Evolutionary conservation across 2,113 vertebrate species (phyloP), one percentile per base, ranked within the genome.

Genomic region (Aix galericulata): DNA sequence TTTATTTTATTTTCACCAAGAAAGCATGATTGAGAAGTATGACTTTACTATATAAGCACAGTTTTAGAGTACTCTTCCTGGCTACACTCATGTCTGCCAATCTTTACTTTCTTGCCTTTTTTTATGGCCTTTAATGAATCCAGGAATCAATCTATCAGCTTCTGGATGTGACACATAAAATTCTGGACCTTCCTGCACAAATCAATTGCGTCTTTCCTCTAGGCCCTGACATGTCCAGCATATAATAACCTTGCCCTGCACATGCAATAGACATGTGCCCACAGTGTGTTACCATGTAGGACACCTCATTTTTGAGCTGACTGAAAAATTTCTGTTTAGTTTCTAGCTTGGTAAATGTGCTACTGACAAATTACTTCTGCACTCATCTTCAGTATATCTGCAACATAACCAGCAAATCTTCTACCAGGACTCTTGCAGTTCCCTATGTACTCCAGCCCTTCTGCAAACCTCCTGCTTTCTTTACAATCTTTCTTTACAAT

Each of bases 61-160:
- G 11, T 67, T 92, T 22, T 38, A 79, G 27, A 74, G 5, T 27
- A 81, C 64, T 8, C 3, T 64, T 74, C 25, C 27, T 69, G 38
- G 36, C 13, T 46, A 78, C 16, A 73, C 25, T 56, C 32, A 8
- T 0, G 0, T 0, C 32, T 42, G 18, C 9, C n/a, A 42, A 78
- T 55, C 11, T 75, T 31, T 50, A 8, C 58, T 86, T 82, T 80
- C 58, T 44, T 82, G 53, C 9, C 2, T 9, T 36, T 84, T 68
- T 59, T n/a, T 34, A 74, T 22, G 6, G 16, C 25, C 23, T 11
- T 73, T 62, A 26, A 42, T 17, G 50, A 58, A 34, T 7, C 23
- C 25, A 58, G 17, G 15, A 68, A 48, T 48, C 21, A 20, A 58
- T 48, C 32, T 46, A 69, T 25, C 0, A 0, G 25, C 66, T 86